Conservation (phyloP, 2,113 vertebrate genomes). For the Lasiurus cinereus region DNA sequence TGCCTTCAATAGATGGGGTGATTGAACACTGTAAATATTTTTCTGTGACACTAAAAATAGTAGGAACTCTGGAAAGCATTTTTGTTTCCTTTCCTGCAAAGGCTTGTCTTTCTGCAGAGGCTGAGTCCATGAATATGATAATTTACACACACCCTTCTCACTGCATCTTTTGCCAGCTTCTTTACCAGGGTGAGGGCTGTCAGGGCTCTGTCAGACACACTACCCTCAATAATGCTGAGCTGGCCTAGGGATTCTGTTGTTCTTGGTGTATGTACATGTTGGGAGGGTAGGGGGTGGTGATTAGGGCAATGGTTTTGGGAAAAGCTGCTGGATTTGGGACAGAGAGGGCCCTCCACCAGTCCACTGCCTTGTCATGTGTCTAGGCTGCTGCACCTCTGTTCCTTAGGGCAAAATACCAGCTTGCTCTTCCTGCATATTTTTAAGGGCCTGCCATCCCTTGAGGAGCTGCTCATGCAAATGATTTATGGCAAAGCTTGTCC, state of each 20-base stretch:
- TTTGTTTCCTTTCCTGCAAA: conserved; percentile 23
- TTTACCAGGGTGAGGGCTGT: background rate
- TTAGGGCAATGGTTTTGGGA: background rate
- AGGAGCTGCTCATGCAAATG: conserved; percentile 34
- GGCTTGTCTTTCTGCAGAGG: background rate
- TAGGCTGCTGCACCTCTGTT: background rate
- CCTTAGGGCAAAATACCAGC: background rate
- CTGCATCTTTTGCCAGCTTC: background rate
- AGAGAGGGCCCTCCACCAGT: background rate
- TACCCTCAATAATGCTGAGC: background rate
- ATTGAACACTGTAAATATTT: conserved; percentile 79
- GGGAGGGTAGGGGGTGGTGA: rapidly evolving
- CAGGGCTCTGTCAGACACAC: background rate
- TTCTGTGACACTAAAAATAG: conserved; percentile 64
- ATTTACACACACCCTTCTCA: background rate
- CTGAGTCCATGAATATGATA: background rate
- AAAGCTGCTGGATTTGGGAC: background rate
- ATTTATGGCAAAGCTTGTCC: background rate
- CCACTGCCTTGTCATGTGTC: background rate
- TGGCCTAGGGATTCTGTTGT: background rate
- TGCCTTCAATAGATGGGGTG: conserved; percentile 67
- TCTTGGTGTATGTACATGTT: background rate
- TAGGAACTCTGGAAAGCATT: conserved; percentile 12
- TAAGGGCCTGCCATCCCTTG: background rate
- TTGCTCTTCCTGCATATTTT: conserved; percentile 24